Percentiles rank a stretch among this genome's conserved stretches.
Conservation (phyloP, 2,888 invertebrate genomes). For the Cantharis lateralis region DNA sequence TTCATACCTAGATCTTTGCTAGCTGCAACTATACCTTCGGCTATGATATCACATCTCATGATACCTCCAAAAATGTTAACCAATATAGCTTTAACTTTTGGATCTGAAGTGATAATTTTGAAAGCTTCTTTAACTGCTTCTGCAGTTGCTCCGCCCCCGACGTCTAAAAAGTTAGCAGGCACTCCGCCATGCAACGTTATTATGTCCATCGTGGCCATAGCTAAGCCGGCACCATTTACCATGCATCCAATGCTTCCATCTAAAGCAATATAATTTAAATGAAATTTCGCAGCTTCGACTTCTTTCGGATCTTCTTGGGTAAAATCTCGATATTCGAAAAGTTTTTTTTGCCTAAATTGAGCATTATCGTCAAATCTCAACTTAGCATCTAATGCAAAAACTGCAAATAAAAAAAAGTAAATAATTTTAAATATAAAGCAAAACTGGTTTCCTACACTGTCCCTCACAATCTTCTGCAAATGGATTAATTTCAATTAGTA, state of each 20-base stretch:
- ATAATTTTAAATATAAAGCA: conserved; percentile 5
- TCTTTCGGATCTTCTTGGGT: conserved; percentile 91
- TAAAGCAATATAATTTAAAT: conserved; percentile 91
- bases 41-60: conserved; percentile 97
- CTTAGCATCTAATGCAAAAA: conserved; percentile 91
- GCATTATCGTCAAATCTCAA: conserved; percentile 94
- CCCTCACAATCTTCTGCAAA: conserved; percentile 87
- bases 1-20: conserved; percentile 87
- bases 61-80: conserved; percentile 89
- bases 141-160: conserved; percentile 92
- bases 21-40: conserved; percentile 92
- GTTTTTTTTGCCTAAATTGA: conserved; percentile 84
- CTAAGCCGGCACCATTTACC: conserved; percentile 94
- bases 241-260: conserved; percentile 93
- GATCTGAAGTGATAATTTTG: conserved; percentile 91
- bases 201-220: conserved; percentile 98
- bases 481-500: conserved; percentile 91
- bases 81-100: conserved; percentile 88
- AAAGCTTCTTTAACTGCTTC: conserved; percentile 91
- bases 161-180: conserved; percentile 95
- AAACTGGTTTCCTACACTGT: conserved; percentile 60
- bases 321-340: conserved; percentile 82
- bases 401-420: conserved; percentile 58
- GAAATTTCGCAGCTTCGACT: conserved; percentile 83
- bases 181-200: conserved; percentile 92